These are phyloP conservation scores for Glaucopsyche alexis DNA, from an alignment of 2,888 invertebrate genomes.

Conservation along the genomic window DNA sequence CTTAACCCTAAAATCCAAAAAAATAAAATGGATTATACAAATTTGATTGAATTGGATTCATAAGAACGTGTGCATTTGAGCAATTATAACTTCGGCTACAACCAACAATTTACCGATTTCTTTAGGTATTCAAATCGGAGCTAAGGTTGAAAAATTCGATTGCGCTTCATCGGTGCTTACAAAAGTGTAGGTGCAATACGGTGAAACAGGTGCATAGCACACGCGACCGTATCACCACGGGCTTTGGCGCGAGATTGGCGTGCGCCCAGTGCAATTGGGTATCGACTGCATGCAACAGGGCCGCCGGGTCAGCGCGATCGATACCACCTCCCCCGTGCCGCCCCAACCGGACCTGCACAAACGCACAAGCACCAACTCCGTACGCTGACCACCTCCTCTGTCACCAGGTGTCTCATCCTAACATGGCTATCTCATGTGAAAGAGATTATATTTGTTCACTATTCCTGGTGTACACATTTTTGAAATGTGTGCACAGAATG, in stretches of 20 bases:
- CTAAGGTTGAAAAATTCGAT: neutral
- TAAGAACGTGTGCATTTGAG: neutral
- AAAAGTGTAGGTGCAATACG: conserved; percentile 1
- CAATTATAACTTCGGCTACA: neutral
- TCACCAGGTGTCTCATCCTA: conserved; percentile 9
- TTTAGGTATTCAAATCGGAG: neutral
- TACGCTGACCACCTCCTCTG: neutral
- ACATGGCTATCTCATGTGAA: neutral
- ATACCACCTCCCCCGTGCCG: neutral
- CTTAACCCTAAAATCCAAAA: neutral
- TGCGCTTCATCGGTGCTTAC: conserved; percentile 8
- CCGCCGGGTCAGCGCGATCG: neutral
- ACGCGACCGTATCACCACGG: neutral
- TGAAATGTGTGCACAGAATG: neutral
- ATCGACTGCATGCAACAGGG: conserved; percentile 27
- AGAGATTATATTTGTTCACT: neutral
- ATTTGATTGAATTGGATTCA: neutral
- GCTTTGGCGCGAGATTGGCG: neutral
- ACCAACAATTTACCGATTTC: neutral
- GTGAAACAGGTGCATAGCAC: neutral
- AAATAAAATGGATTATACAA: neutral
- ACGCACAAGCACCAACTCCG: neutral
- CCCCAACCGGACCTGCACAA: neutral
- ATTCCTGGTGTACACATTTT: neutral
- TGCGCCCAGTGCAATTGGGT: neutral